Evolutionary conservation across 1,140 invertebrate genomes (phyloP).

Genomic region (Pentalonia nigronervosa): DNA sequence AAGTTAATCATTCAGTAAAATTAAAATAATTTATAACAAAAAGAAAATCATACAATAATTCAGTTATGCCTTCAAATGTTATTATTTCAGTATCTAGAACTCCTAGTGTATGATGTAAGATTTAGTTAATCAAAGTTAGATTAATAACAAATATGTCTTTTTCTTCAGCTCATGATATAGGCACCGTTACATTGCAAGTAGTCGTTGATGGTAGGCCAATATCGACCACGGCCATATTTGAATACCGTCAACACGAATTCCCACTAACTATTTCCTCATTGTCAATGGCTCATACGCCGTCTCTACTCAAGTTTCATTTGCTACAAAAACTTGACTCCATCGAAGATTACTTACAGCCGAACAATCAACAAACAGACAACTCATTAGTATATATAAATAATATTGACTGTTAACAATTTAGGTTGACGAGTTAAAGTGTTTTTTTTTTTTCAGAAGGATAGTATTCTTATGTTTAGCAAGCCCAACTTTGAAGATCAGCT

Average conservation of each 20-base stretch:
- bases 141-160: neutral
- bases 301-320: conserved; percentile 47
- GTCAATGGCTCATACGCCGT: neutral
- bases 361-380: conserved; percentile 9
- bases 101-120: neutral
- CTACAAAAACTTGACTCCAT: conserved; percentile 42
- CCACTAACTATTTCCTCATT: conserved; percentile 42
- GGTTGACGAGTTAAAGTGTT: neutral
- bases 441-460: conserved; percentile 49
- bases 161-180: conserved; percentile 38
- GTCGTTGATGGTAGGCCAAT: conserved; percentile 12
- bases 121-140: neutral
- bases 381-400: neutral
- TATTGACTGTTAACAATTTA: neutral
- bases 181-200: conserved; percentile 47
- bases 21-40: neutral
- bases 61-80: neutral
- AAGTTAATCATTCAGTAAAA: too few species aligned
- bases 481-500: conserved; percentile 83
- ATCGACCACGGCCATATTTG: conserved; percentile 36
- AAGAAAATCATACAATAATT: neutral
- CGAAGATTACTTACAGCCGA: conserved; percentile 39
- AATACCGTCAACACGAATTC: conserved; percentile 47
- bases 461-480: conserved; percentile 67
- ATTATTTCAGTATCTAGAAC: neutral